These are phyloP conservation scores for Phalacrocorax carbo DNA, from an alignment of 2,113 vertebrate species.

Conservation along the genomic window DNA sequence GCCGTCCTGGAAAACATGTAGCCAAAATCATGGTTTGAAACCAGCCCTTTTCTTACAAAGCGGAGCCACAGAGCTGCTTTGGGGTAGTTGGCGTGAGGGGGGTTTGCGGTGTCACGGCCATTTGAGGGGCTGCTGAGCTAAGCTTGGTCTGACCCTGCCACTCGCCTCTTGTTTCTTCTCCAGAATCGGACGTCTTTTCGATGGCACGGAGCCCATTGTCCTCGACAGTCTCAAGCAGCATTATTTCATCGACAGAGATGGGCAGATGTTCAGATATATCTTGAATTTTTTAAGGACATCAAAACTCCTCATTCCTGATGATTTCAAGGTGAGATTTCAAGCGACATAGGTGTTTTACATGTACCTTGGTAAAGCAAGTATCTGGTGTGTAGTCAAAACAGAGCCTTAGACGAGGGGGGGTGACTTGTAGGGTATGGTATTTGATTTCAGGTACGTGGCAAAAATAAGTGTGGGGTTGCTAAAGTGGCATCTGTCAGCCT, in stretches of 20 bases:
- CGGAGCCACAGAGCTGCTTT: not conserved
- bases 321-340: slow-evolving; percentile 94
- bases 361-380: not conserved
- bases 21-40: not conserved
- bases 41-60: not conserved
- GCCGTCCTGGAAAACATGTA: not conserved
- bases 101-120: rapidly evolving
- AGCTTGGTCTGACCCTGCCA: slow-evolving; percentile 33
- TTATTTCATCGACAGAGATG: slow-evolving; percentile 99
- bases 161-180: slow-evolving; percentile 44
- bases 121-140: not conserved
- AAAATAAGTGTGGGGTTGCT: not conserved
- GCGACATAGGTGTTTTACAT: not conserved
- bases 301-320: slow-evolving; percentile 97
- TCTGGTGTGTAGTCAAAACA: not conserved
- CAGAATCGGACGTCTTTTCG: slow-evolving; percentile 97
- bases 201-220: slow-evolving; percentile 98
- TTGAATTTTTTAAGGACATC: slow-evolving; percentile 99
- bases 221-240: slow-evolving; percentile 99
- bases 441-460: not conserved
- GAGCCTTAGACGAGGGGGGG: not conserved
- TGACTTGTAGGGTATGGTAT: not conserved
- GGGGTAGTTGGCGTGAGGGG: not conserved
- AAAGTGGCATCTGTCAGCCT: not conserved
- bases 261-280: slow-evolving; percentile 99